phyloP scores from a whole-genome alignment of 92 coral and sea anemone species.

The Pocillopora grandis region DNA sequence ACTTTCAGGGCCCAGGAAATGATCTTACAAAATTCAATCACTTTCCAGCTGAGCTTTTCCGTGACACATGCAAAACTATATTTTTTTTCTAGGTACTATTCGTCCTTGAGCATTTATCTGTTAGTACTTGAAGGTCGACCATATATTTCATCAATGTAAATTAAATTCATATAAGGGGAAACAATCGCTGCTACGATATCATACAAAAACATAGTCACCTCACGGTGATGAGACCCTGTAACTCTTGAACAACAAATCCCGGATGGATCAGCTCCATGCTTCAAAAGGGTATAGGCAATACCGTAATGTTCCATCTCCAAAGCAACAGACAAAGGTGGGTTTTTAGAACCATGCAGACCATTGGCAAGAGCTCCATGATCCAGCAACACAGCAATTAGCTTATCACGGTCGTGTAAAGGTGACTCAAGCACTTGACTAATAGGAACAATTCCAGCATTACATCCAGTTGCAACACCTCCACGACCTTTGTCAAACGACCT shows the following conservation, averaged over 20 bases:
- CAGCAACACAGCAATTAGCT: constrained; percentile 59
- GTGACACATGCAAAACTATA: too few relatives aligned
- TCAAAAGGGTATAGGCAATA: constrained; percentile 48
- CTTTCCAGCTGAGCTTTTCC: too few relatives aligned
- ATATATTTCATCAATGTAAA: too few relatives aligned
- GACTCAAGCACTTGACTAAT: constrained; percentile 53
- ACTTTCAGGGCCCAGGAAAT: too few relatives aligned
- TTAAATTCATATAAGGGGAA: too few relatives aligned
- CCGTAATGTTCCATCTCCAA: constrained; percentile 60
- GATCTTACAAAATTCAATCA: too few relatives aligned
- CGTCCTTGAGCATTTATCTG: too few relatives aligned
- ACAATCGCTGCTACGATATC: background rate
- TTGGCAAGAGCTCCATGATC: constrained; percentile 74
- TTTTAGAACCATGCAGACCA: constrained; percentile 56
- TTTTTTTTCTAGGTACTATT: too few relatives aligned
- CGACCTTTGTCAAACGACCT: constrained; percentile 64
- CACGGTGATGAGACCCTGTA: constrained; percentile 45
- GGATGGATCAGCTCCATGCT: constrained; percentile 62
- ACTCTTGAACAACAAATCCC: constrained; percentile 33
- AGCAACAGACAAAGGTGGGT: constrained; percentile 60
- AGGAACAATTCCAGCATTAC: constrained; percentile 59
- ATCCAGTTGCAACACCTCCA: constrained; percentile 76
- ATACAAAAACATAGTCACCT: constrained; percentile 27
- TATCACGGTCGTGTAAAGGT: constrained; percentile 35
- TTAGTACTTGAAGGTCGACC: too few relatives aligned